phyloP scores from a whole-genome alignment of 1,140 invertebrate genomes.

The Tetraneura akinire region DNA sequence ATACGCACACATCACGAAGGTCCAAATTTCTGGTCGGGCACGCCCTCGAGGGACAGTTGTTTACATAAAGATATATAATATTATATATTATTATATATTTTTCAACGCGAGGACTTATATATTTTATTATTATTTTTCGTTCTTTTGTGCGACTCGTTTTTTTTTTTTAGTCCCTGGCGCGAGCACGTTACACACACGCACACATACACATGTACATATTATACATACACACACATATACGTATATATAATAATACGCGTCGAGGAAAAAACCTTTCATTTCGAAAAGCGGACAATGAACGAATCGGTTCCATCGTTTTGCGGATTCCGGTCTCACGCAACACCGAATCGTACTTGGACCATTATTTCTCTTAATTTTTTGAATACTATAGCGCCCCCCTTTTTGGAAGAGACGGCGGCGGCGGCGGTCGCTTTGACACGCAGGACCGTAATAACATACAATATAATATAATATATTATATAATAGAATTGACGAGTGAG shows the following conservation, averaged over 20 bases:
- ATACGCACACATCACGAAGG: background rate
- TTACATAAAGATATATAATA: conserved; percentile 12
- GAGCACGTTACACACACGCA: background rate
- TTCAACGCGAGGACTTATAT: background rate
- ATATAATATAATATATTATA: too few species aligned
- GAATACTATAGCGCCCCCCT: conserved; percentile 44
- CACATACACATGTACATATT: too few species aligned
- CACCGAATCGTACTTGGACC: conserved; percentile 31
- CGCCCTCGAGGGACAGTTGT: conserved; percentile 19
- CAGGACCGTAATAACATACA: background rate
- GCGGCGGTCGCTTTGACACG: conserved; percentile 47
- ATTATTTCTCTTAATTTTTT: conserved; percentile 51
- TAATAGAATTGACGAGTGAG: conserved; percentile 19
- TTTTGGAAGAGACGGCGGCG: conserved; percentile 27
- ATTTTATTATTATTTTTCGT: conserved; percentile 14
- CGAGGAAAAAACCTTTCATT: conserved; percentile 27
- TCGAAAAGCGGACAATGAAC: conserved; percentile 40
- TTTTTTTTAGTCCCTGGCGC: conserved; percentile 27
- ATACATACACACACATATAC: background rate
- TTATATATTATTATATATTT: background rate
- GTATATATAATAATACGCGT: background rate
- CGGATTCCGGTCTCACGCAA: conserved; percentile 51
- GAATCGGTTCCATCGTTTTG: conserved; percentile 46
- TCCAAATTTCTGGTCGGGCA: background rate
- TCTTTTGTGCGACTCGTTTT: conserved; percentile 32